Evolutionary conservation across 2,113 vertebrate species (phyloP).

Genomic region (Felis chaus): DNA sequence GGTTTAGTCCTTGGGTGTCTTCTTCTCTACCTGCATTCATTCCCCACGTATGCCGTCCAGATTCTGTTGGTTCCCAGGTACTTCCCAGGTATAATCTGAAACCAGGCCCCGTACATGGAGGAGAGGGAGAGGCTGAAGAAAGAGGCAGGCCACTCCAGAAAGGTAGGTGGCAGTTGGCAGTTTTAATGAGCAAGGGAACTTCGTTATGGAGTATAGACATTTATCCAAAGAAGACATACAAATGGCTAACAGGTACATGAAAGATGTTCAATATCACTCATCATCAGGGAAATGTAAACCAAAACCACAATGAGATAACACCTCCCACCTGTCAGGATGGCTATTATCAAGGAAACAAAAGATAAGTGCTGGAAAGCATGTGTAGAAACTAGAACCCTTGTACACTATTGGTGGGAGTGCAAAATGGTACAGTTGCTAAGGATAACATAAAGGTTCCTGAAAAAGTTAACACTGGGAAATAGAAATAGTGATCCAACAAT

Average conservation of each 20-base stretch:
- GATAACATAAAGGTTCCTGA: background rate
- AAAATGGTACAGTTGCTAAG: background rate
- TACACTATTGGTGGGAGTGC: background rate
- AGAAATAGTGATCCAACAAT: background rate
- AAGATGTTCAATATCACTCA: background rate
- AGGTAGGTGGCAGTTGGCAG: background rate
- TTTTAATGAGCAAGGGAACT: background rate
- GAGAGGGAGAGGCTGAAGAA: background rate
- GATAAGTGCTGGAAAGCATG: background rate
- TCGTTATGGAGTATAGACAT: background rate
- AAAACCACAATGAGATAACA: background rate
- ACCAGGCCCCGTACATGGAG: background rate
- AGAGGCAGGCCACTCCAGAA: background rate
- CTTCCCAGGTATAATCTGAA: background rate
- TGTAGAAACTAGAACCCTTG: background rate
- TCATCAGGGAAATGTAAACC: background rate
- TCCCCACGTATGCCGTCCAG: background rate
- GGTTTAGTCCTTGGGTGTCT: background rate
- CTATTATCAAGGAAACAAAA: background rate
- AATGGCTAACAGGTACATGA: background rate
- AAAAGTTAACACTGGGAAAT: background rate
- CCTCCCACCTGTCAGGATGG: background rate
- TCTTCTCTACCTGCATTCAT: background rate
- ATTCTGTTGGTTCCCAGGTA: background rate
- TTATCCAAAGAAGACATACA: background rate